These are phyloP conservation scores for Pan paniscus DNA, from an alignment of 2,113 vertebrate genomes.

Conservation along the genomic window DNA sequence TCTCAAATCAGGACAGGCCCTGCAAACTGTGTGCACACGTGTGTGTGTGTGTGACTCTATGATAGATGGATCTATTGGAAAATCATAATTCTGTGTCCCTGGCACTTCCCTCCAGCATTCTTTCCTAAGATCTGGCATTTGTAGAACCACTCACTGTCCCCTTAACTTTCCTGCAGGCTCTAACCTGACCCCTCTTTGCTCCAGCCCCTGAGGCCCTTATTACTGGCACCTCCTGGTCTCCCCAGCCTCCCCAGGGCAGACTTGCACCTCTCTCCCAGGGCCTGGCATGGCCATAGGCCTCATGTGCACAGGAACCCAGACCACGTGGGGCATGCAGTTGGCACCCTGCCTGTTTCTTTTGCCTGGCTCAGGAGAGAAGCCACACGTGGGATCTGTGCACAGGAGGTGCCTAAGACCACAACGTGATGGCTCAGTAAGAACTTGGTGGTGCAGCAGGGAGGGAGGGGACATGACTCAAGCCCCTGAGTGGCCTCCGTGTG, in stretches of 20 bases:
- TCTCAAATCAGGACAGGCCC: background rate
- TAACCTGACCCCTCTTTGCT: background rate
- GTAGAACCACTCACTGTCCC: background rate
- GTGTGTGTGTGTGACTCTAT: background rate
- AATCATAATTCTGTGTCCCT: background rate
- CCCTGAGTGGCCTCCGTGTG: background rate
- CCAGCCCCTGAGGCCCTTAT: background rate
- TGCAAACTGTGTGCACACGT: background rate
- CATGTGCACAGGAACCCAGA: background rate
- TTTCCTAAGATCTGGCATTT: background rate
- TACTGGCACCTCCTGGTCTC: background rate
- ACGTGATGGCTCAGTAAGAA: background rate
- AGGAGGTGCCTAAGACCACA: background rate
- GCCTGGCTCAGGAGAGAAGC: background rate
- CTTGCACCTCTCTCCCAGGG: background rate
- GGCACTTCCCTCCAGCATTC: background rate
- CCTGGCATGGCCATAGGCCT: rapidly evolving
- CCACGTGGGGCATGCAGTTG: rapidly evolving
- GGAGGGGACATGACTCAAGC: background rate
- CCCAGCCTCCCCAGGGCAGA: background rate
- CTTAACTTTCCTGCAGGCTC: background rate
- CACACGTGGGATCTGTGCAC: background rate
- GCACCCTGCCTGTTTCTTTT: background rate
- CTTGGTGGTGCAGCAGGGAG: background rate
- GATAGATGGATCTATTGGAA: background rate